phyloP scores from a whole-genome alignment of 2,797 vertebrate genomes.

The Halcyon chelicuti region DNA sequence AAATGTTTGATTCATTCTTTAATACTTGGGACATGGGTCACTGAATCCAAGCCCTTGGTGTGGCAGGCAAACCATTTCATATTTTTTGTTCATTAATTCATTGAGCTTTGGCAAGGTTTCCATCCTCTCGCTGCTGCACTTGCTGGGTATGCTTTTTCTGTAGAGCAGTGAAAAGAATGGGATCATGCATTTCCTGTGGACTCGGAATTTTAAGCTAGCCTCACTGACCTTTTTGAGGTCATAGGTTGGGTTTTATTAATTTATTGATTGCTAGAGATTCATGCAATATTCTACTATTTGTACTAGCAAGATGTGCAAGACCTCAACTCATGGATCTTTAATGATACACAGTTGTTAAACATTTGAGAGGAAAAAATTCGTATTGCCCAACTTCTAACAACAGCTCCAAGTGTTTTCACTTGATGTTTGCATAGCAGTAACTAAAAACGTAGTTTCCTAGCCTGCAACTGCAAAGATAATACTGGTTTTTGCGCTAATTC shows the following conservation, averaged over 20 bases:
- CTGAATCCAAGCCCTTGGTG: neutral
- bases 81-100: neutral
- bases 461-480: neutral
- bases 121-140: neutral
- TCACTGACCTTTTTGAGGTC: neutral
- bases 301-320: neutral
- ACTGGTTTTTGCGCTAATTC: neutral
- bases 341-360: neutral
- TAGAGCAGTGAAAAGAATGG: neutral
- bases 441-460: neutral
- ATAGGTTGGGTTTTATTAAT: neutral
- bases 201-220: neutral
- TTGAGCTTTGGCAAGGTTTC: neutral
- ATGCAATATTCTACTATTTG: neutral
- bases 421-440: neutral
- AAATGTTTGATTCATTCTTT: neutral
- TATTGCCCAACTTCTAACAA: neutral
- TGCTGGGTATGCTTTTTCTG: neutral
- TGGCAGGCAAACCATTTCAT: neutral
- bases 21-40: accelerated
- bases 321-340: neutral
- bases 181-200: neutral
- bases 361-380: neutral
- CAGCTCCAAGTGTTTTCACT: neutral
- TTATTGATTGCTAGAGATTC: neutral